Evolutionary conservation across 2,888 invertebrate species (phyloP).

Genomic region (Lepidocyrtinus sp.): DNA sequence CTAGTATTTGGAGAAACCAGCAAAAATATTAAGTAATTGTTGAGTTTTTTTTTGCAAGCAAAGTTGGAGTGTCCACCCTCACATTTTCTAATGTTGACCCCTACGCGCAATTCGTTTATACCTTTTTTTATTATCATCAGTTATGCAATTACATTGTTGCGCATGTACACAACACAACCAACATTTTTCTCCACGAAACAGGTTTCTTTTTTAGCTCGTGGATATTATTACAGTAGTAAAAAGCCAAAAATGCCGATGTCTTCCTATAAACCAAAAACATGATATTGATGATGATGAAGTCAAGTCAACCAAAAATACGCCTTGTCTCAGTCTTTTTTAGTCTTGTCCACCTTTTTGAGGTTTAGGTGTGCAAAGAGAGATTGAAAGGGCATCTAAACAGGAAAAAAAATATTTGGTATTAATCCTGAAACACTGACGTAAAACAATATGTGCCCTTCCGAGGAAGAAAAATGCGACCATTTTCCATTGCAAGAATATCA

Average conservation of each 20-base stretch:
- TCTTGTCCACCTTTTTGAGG: neutral
- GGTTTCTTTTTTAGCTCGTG: conserved; percentile 58
- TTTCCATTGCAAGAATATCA: too few species aligned
- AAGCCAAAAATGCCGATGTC: neutral
- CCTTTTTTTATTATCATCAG: conserved; percentile 45
- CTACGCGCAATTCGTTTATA: conserved; percentile 53
- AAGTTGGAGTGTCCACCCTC: conserved; percentile 59
- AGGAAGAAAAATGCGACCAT: neutral
- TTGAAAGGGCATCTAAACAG: conserved; percentile 23
- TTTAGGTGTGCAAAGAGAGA: conserved; percentile 26
- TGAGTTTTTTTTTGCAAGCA: conserved; percentile 34
- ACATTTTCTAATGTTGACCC: conserved; percentile 59
- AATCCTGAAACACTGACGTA: neutral
- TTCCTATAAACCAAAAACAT: neutral
- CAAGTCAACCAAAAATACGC: neutral
- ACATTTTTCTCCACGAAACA: conserved; percentile 32
- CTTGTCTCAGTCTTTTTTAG: conserved; percentile 3
- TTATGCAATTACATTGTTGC: conserved; percentile 56
- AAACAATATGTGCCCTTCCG: neutral
- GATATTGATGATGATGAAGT: neutral
- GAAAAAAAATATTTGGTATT: neutral
- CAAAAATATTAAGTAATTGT: conserved; percentile 14
- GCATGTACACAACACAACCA: conserved; percentile 26
- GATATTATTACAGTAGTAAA: conserved; percentile 48
- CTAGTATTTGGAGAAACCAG: conserved; percentile 37